These are phyloP conservation scores for Gallinago undulata DNA, from an alignment of 2,113 vertebrate species.

Conservation along the genomic window DNA sequence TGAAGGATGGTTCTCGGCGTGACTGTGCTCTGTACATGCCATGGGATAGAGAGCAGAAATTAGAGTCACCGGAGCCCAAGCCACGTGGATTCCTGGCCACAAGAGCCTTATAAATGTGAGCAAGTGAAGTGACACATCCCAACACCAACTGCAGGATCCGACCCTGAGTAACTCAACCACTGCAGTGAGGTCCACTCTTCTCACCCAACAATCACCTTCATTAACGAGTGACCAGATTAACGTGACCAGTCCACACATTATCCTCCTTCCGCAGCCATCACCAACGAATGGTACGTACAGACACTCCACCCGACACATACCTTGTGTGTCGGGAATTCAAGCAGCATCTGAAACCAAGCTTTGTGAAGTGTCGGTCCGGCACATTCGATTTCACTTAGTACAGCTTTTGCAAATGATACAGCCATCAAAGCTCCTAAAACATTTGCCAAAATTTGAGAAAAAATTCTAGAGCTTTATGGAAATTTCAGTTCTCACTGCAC, in stretches of 20 bases:
- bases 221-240: not conserved
- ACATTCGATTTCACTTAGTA: not conserved
- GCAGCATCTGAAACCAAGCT: not conserved
- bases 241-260: rapidly evolving
- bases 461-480: not conserved
- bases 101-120: not conserved
- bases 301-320: not conserved
- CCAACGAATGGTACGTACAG: rapidly evolving
- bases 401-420: not conserved
- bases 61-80: not conserved
- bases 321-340: not conserved
- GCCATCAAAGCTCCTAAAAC: not conserved
- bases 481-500: not conserved
- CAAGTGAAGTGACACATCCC: not conserved
- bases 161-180: not conserved
- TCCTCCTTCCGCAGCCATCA: not conserved
- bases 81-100: rapidly evolving
- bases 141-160: not conserved
- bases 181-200: not conserved
- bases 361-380: not conserved
- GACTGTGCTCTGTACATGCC: not conserved
- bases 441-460: not conserved
- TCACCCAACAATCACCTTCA: not conserved
- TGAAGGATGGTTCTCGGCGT: not conserved
- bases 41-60: not conserved